Percentiles rank a stretch among this genome's conserved stretches.
Conservation (phyloP, 1,140 invertebrate genomes). For the Trichoplusia ni region DNA sequence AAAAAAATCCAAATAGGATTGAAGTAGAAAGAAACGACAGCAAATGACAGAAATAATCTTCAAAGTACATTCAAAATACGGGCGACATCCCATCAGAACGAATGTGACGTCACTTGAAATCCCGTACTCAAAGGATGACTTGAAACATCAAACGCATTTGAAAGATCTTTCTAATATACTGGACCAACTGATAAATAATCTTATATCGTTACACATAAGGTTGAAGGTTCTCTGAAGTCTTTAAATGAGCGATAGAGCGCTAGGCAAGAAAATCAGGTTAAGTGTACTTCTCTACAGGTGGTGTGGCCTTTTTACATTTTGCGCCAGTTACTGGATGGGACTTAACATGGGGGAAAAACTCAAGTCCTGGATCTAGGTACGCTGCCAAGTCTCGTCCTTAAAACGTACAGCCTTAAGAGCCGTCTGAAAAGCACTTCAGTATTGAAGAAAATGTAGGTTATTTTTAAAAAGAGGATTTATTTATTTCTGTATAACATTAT, state of each 20-base stretch:
- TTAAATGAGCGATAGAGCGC: background rate
- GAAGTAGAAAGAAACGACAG: too few relatives aligned
- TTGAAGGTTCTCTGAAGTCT: background rate
- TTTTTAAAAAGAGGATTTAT: background rate
- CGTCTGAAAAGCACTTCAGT: background rate
- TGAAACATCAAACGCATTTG: slow-evolving; percentile 9
- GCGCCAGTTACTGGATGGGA: background rate
- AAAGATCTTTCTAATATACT: background rate
- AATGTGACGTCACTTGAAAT: background rate
- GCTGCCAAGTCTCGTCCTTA: slow-evolving; percentile 8
- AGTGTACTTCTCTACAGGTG: slow-evolving; percentile 14
- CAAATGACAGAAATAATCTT: too few relatives aligned
- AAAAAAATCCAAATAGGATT: too few relatives aligned
- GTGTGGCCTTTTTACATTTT: slow-evolving; percentile 12
- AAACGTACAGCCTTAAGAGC: background rate
- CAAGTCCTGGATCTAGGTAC: slow-evolving; percentile 2
- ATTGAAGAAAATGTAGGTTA: background rate
- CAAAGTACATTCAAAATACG: background rate
- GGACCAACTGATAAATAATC: background rate
- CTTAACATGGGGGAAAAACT: slow-evolving; percentile 5
- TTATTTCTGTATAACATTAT: too few relatives aligned
- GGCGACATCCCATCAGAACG: background rate
- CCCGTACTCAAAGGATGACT: background rate
- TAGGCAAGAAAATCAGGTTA: slow-evolving; percentile 21
- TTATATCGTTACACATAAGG: background rate